Base-by-base conservation (phyloP, 2,113 vertebrate genomes). In the Nestor notabilis region DNA sequence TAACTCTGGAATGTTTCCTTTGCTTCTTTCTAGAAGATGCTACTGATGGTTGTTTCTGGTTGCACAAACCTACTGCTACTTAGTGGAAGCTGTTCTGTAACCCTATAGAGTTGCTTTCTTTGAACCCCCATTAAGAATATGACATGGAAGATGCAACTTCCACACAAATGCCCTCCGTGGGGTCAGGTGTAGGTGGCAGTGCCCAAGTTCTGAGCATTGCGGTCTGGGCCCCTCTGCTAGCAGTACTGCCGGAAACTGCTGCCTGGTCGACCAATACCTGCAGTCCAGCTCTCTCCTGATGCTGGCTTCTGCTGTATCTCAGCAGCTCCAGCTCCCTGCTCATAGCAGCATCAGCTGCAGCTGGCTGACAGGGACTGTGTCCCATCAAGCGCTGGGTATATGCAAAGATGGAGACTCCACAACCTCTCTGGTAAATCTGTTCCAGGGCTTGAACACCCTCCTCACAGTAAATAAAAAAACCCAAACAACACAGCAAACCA, bases 131-230 rank as follows among this genome's bases (percentile, higher is more conserved):
- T 3, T 10, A 4, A 2, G n/a, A 29, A 5, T 1, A 0, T 14
- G 3, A 13, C 16, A 0, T 0, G 7, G 0, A 4, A 13, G 55
- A 2, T 23, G 37, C 63, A 35, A 2, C 27, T n/a, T 16, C 12
- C 3, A 2, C 2, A 41, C 12, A 5, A 9, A 10, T 35, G 9
- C 10, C 17, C 65, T 10, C 25, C 1, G 9, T 0, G 1, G 35
- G 49, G 11, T 10, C 17, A 2, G n/a, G 24, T 11, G n/a, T 2
- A 5, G 16, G 17, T 14, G 33, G 6, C 56, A 19, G 61, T 5
- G 33, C 58, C 6, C 4, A 5, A 13, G 49, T 6, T n/a, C 39
- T 43, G 41, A 25, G 39, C 63, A 11, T 29, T 3, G 14, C 1
- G 5, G 39, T 37, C n/a, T 64, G 20, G 17, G 37, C 64, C 37